Percentiles rank a stretch among this genome's conserved stretches.
These are phyloP conservation scores for Limnephilus rhombicus DNA, from an alignment of 2,888 invertebrate genomes.

Conservation along the genomic window DNA sequence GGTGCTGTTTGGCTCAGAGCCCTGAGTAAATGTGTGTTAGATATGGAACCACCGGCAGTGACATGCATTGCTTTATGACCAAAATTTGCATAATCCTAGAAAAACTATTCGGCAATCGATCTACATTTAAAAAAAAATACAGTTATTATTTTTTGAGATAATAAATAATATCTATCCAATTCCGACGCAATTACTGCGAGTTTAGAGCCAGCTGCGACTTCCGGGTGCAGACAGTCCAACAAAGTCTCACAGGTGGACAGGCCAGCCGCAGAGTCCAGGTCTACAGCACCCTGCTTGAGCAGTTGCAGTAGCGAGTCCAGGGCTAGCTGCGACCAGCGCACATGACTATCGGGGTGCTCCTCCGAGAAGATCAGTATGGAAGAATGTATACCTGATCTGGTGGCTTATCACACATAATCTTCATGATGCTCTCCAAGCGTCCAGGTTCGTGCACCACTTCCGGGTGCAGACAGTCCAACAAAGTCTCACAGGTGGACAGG, in stretches of 20 bases:
- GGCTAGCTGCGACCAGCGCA: slow-evolving; percentile 75
- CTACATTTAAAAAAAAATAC: too few relatives aligned
- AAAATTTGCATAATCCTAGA: too few relatives aligned
- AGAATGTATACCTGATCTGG: slow-evolving; percentile 72
- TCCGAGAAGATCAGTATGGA: too few relatives aligned
- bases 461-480: slow-evolving; percentile 80
- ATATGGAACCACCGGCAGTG: too few relatives aligned
- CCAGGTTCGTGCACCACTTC: slow-evolving; percentile 81
- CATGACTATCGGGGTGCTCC: too few relatives aligned
- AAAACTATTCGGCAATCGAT: too few relatives aligned
- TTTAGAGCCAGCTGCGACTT: slow-evolving; percentile 73
- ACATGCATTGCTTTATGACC: too few relatives aligned
- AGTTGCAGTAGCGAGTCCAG: slow-evolving; percentile 84
- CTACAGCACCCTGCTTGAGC: slow-evolving; percentile 82
- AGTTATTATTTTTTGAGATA: too few relatives aligned
- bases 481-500: slow-evolving; percentile 77
- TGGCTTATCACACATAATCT: slow-evolving; percentile 82
- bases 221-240: slow-evolving; percentile 80
- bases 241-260: slow-evolving; percentile 78
- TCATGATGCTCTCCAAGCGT: slow-evolving; percentile 84
- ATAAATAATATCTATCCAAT: too few relatives aligned
- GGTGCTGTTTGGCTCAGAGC: too few relatives aligned
- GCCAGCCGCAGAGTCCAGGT: slow-evolving; percentile 76
- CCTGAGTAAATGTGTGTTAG: too few relatives aligned
- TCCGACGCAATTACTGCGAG: too few relatives aligned